These are phyloP conservation scores for Acleris cristana DNA, from an alignment of 2,888 invertebrate genomes.

Conservation along the genomic window DNA sequence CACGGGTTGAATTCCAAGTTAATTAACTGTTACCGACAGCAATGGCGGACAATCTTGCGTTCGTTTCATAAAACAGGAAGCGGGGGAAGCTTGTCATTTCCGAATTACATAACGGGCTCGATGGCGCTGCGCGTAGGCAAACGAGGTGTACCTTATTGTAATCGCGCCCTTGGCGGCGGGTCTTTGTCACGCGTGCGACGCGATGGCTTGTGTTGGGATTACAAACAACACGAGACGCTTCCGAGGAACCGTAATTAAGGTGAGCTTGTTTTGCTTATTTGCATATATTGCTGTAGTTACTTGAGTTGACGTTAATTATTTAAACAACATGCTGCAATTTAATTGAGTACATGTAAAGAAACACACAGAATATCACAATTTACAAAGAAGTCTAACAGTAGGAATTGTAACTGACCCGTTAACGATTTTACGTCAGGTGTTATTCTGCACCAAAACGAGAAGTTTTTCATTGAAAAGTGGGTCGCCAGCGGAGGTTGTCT, in stretches of 20 bases:
- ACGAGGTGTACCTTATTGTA: constrained; percentile 18
- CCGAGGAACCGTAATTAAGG: constrained; percentile 30
- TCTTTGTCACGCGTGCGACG: constrained; percentile 29
- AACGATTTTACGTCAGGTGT: constrained; percentile 17
- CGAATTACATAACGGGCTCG: constrained; percentile 10
- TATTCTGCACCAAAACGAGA: constrained; percentile 20
- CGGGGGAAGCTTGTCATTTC: constrained; percentile 26
- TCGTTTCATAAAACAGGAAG: constrained; percentile 23
- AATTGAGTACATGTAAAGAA: not conserved
- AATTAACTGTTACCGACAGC: constrained; percentile 38
- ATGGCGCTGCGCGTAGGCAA: constrained; percentile 7
- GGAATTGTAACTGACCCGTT: constrained; percentile 2
- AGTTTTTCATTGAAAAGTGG: constrained; percentile 27
- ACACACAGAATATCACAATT: not conserved
- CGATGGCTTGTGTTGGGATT: constrained; percentile 25
- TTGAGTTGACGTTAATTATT: constrained; percentile 7
- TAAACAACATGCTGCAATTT: constrained; percentile 3
- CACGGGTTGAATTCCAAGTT: constrained; percentile 37
- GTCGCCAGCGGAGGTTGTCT: constrained; percentile 13
- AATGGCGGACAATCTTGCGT: constrained; percentile 24
- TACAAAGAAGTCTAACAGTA: not conserved
- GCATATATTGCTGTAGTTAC: constrained; percentile 17
- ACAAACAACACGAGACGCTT: constrained; percentile 27
- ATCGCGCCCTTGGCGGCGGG: constrained; percentile 21
- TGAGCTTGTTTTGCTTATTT: constrained; percentile 20